Percentiles rank a stretch among this genome's conserved stretches.
Conservation (phyloP, 2,888 invertebrate species). For the Spodoptera exigua region DNA sequence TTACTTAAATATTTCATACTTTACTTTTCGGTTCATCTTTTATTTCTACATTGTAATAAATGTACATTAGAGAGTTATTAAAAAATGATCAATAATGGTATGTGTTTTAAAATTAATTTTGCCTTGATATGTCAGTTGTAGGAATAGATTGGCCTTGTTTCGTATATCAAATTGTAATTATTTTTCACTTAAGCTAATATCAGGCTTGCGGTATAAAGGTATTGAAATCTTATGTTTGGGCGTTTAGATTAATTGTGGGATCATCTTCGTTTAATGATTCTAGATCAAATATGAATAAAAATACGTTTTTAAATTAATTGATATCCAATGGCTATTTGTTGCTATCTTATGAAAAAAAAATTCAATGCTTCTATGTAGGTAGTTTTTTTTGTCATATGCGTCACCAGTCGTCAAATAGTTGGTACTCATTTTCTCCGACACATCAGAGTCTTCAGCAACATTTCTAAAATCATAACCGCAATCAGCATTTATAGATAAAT, state of each 20-base stretch:
- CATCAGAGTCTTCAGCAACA: background rate
- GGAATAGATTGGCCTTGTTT: conserved; percentile 28
- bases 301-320: background rate
- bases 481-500: conserved; percentile 3
- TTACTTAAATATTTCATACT: conserved; percentile 25
- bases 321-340: too few species aligned
- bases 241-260: conserved; percentile 11
- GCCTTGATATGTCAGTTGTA: conserved; percentile 46
- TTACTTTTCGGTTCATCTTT: conserved; percentile 15
- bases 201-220: conserved; percentile 10
- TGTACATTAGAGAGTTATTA: conserved; percentile 30
- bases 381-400: too few species aligned
- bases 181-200: conserved; percentile 34
- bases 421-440: too few species aligned
- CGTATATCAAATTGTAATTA: conserved; percentile 25
- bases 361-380: too few species aligned
- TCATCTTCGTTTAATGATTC: background rate
- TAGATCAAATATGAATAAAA: background rate
- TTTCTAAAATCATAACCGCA: background rate
- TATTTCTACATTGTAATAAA: conserved; percentile 22
- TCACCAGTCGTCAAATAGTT: too few species aligned
- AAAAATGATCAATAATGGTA: too few species aligned
- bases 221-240: conserved; percentile 18
- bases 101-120: conserved; percentile 35
- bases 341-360: too few species aligned